Evolutionary conservation across 2,113 vertebrate genomes (phyloP).

Genomic region (Tretioscincus oriximinensis): DNA sequence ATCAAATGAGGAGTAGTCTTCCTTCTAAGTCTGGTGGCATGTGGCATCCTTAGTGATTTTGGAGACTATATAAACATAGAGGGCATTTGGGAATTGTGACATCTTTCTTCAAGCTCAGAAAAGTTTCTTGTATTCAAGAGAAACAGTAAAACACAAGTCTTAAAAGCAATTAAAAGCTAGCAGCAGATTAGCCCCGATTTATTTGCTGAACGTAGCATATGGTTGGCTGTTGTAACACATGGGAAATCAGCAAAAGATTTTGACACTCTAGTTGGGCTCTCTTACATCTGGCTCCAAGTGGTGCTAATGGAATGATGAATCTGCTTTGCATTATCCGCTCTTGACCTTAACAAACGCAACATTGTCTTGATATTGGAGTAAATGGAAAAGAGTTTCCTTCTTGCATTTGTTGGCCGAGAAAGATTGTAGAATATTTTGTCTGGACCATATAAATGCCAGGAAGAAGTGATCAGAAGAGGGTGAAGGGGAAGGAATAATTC

Average conservation of each 20-base stretch:
- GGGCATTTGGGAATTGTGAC: no score
- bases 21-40: no score
- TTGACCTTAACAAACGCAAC: neutral
- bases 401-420: neutral
- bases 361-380: neutral
- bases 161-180: neutral
- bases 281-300: neutral
- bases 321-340: slow-evolving; percentile 2
- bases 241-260: slow-evolving; percentile 6
- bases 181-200: neutral
- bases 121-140: neutral
- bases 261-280: neutral
- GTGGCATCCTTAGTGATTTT: no score
- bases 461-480: no score
- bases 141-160: neutral
- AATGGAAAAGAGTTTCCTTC: neutral
- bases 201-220: neutral
- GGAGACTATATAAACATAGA: no score
- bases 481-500: no score
- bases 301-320: slow-evolving; percentile 1
- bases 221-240: neutral
- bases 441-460: no score
- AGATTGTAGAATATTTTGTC: no score
- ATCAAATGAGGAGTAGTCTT: no score
- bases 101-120: no score